phyloP scores from a whole-genome alignment of 1,140 invertebrate species.

The Agrypnia vestita region DNA sequence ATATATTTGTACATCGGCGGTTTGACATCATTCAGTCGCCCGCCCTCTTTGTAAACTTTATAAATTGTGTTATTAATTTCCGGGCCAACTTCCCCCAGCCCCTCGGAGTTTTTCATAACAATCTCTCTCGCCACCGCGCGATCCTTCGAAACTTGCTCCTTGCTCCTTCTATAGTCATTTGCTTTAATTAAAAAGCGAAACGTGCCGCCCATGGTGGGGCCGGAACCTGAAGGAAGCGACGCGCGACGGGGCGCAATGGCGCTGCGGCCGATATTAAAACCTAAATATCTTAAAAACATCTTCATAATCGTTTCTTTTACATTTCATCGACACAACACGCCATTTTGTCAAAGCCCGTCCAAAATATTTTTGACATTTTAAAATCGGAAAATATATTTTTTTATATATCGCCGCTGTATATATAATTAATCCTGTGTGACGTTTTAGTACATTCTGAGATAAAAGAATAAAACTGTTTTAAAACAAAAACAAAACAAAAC shows the following conservation, averaged over 20 bases:
- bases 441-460: no score
- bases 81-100: conserved; percentile 26
- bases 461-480: no score
- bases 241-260: conserved; percentile 5
- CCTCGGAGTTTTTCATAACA: conserved; percentile 39
- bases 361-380: no score
- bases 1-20: conserved; percentile 31
- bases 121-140: conserved; percentile 17
- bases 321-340: no score
- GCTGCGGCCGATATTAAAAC: conserved; percentile 4
- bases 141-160: conserved; percentile 41
- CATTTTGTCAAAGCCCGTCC: no score
- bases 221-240: neutral
- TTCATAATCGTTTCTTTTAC: no score
- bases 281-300: neutral
- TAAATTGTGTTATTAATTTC: conserved; percentile 54
- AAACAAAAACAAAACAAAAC: no score
- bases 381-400: no score
- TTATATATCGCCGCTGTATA: no score
- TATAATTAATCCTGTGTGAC: no score
- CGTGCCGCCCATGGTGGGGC: conserved; percentile 24
- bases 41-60: conserved; percentile 41
- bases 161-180: conserved; percentile 52
- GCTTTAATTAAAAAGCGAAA: conserved; percentile 60
- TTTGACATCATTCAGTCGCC: conserved; percentile 30